Base-by-base conservation (phyloP, 2,888 invertebrate species). In the Nomada goodeniana region DNA sequence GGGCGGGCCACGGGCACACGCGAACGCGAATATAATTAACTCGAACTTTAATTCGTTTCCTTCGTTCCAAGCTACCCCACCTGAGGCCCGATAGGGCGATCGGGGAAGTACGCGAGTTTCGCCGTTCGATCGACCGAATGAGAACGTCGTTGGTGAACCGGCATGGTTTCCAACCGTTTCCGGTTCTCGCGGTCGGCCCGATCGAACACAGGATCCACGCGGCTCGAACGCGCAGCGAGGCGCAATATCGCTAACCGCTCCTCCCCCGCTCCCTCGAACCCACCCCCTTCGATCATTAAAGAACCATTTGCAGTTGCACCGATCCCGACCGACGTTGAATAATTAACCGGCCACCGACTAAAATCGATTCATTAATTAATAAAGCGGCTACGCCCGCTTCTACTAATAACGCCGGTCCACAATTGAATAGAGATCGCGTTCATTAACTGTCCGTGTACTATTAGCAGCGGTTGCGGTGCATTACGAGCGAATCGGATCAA, bases 291-390 rank as follows among this genome's bases (percentile, higher is more conserved):
- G 80, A 73, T 80, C 86, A 86, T 87, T 87, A 86, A 87, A 86
- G 84, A 87, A 88, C 76, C 86, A 86, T 87, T 80, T 72, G 78
- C 80, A 86, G 84, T 78, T 80, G 84, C 84, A 75, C 78, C 86
- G 77, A 86, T 86, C 76, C 80, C 80, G 84, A 72, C 78, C 86
- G 82, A 80, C 77, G 82, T 76, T 86, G 86, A 88, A 87, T 87
- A 87, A 87, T 87, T 87, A 87, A 86, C 86, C 75, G 77, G 75
- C 80, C 78, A 73, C 79, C 81, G 84, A 86, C 88, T 82, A 79
- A 87, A 87, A 88, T 87, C 88, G 86, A 87, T 87, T 87, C 79
- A 80, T 84, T 87, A 87, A 87, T 87, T 88, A 88, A 87, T 87
- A 87, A 88, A 86, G 88, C 87, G 86, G 82, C 76, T 81, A 80